Evolutionary conservation across 2,113 vertebrate genomes (phyloP).

Genomic region (Lepus americanus): DNA sequence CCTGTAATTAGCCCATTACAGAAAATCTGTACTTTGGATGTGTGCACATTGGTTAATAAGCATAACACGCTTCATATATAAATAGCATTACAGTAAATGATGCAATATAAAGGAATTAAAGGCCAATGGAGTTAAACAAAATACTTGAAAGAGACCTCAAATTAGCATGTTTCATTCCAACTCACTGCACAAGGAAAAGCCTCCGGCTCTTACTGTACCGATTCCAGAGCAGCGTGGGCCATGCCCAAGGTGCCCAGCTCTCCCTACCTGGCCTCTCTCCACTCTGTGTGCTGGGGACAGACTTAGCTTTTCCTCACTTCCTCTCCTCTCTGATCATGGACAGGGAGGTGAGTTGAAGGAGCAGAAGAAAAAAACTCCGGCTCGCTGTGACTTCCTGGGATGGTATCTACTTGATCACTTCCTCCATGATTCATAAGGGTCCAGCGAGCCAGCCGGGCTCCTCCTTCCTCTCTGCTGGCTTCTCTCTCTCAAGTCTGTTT

Average conservation of each 20-base stretch:
- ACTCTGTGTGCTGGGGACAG: conserved; percentile 72
- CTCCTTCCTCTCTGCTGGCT: conserved; percentile 74
- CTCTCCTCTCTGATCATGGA: conserved; percentile 1
- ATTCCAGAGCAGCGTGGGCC: conserved; percentile 81
- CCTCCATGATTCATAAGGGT: conserved; percentile 72
- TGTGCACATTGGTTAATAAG: conserved; percentile 92
- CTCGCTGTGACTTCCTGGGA: conserved; percentile 76
- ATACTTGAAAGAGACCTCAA: conserved; percentile 92
- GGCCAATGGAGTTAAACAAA: conserved; percentile 91
- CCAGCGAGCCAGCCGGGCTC: conserved; percentile 71
- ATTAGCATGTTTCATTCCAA: conserved; percentile 98
- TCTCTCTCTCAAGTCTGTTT: conserved; percentile 73
- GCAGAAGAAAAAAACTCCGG: not conserved
- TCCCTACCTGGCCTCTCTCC: conserved; percentile 67
- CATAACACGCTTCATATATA: conserved; percentile 91
- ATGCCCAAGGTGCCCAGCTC: conserved; percentile 69
- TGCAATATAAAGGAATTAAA: conserved; percentile 90
- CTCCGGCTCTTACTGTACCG: conserved; percentile 93
- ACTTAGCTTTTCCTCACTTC: conserved; percentile 78
- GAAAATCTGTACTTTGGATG: conserved; percentile 93
- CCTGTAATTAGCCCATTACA: conserved; percentile 94
- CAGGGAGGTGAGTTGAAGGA: not conserved
- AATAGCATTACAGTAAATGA: conserved; percentile 91
- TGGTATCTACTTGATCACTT: conserved; percentile 75
- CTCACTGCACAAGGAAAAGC: conserved; percentile 94